phyloP scores from a whole-genome alignment of 2,888 invertebrate genomes.

The Agriopis aurantiaria region DNA sequence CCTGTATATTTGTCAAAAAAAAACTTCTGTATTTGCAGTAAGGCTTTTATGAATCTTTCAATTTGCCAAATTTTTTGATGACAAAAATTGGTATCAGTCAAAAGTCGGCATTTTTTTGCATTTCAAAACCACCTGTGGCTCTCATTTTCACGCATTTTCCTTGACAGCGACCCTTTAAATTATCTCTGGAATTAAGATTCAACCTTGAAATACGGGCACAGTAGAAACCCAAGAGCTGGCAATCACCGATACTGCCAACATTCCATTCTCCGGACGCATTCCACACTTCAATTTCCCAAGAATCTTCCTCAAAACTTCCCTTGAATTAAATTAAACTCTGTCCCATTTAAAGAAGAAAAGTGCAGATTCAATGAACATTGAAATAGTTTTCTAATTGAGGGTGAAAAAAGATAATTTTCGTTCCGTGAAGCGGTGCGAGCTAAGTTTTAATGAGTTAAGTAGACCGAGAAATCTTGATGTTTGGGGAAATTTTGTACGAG shows the following conservation, averaged over 20 bases:
- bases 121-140: conserved; percentile 18
- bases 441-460: conserved; percentile 37
- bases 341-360: conserved; percentile 36
- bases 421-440: conserved; percentile 18
- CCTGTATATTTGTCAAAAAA: too few species aligned
- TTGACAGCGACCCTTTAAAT: conserved; percentile 10
- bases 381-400: conserved; percentile 38
- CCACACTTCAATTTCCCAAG: conserved; percentile 37
- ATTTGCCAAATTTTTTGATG: not conserved
- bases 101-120: not conserved
- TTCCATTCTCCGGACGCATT: conserved; percentile 39
- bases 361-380: conserved; percentile 37
- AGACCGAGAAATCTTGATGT: conserved; percentile 31
- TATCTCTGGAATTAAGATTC: conserved; percentile 27
- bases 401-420: conserved; percentile 35
- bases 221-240: conserved; percentile 18
- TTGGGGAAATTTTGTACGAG: conserved; percentile 11
- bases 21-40: too few species aligned
- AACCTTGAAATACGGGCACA: conserved; percentile 21
- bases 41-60: not conserved
- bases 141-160: conserved; percentile 10
- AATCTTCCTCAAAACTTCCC: conserved; percentile 40
- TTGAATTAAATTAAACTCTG: conserved; percentile 43
- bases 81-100: not conserved
- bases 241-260: conserved; percentile 39